A percentile compares a stretch with the other conserved stretches of the same genome.
Conservation (phyloP, 2,888 invertebrate species). For the Alviniconcha strummeri region DNA sequence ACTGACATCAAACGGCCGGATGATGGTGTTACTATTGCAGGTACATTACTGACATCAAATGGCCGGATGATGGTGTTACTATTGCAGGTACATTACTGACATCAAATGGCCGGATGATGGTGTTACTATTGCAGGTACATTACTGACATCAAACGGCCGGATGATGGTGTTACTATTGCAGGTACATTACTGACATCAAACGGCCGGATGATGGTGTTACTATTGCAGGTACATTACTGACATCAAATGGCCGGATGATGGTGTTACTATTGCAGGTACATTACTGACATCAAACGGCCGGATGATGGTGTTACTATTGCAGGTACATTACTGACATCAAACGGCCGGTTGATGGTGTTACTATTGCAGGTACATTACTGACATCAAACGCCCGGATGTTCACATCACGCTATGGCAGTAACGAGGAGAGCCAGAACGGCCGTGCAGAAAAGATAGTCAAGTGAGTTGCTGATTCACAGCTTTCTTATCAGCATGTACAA, state of each 20-base stretch:
- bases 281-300: conserved; percentile 16
- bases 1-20: conserved; percentile 8
- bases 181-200: conserved; percentile 21
- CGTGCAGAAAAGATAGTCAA: conserved; percentile 23
- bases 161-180: conserved; percentile 2
- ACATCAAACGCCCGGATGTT: conserved; percentile 19
- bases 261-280: conserved; percentile 8
- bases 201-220: not conserved
- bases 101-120: conserved; percentile 9
- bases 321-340: conserved; percentile 21
- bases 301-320: not conserved
- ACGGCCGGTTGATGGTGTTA: not conserved
- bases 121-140: conserved; percentile 8
- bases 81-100: conserved; percentile 19
- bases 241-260: conserved; percentile 10
- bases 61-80: conserved; percentile 6
- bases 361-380: conserved; percentile 14
- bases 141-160: conserved; percentile 14
- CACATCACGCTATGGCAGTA: conserved; percentile 28
- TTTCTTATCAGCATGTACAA: not conserved
- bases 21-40: conserved; percentile 14
- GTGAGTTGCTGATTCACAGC: not conserved
- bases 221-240: conserved; percentile 17
- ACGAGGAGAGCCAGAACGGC: conserved; percentile 20
- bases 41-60: conserved; percentile 15